Evolutionary conservation across 2,113 vertebrate species (phyloP).

Genomic region (Perca flavescens): DNA sequence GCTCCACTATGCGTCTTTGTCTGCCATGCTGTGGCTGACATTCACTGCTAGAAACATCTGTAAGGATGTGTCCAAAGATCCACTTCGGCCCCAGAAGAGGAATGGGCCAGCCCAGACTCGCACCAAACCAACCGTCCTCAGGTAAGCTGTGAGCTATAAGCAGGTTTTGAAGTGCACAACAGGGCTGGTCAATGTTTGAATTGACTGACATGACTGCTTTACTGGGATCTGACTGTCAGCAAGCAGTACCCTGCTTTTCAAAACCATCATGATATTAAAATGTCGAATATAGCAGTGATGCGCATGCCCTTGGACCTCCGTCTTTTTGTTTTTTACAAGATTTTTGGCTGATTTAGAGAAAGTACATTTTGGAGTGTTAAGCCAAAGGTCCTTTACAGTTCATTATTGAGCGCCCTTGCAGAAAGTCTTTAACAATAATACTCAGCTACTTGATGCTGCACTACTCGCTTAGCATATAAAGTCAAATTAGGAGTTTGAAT

Average conservation of each 20-base stretch:
- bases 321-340: not conserved
- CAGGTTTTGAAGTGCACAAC: not conserved
- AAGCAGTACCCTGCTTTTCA: not conserved
- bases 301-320: not conserved
- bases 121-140: constrained; percentile 89
- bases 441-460: not conserved
- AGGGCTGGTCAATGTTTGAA: not conserved
- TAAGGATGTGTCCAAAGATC: constrained; percentile 91
- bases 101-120: constrained; percentile 79
- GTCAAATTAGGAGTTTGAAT: not conserved
- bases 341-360: not conserved
- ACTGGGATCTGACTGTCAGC: not conserved
- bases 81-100: constrained; percentile 81
- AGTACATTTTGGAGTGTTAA: not conserved
- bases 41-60: constrained; percentile 94
- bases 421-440: not conserved
- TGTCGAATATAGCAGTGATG: not conserved
- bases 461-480: not conserved
- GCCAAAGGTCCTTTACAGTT: not conserved
- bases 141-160: constrained; percentile 80
- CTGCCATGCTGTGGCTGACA: constrained; percentile 93
- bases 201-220: not conserved
- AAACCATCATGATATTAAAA: not conserved
- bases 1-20: constrained; percentile 93
- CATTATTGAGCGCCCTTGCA: not conserved